Evolutionary conservation across 2,797 vertebrate species (phyloP).

Genomic region (Dallia pectoralis): DNA sequence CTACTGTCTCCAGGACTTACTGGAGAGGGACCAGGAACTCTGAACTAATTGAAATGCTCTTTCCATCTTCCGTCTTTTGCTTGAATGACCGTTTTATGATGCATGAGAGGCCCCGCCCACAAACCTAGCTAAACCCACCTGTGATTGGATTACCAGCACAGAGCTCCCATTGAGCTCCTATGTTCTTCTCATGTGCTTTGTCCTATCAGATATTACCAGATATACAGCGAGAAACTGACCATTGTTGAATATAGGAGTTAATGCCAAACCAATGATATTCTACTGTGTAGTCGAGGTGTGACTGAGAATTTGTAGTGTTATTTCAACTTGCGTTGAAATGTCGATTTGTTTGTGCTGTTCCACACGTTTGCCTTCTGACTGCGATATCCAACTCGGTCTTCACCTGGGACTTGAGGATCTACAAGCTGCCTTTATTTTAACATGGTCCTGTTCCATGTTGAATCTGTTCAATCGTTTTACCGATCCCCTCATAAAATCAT

Average conservation of each 20-base stretch:
- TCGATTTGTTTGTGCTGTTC: slow-evolving; percentile 48
- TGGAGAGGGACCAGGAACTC: slow-evolving; percentile 60
- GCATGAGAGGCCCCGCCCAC: slow-evolving; percentile 4
- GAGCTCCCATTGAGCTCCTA: too few species aligned
- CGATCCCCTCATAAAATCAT: slow-evolving; percentile 51
- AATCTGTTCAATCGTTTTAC: slow-evolving; percentile 22
- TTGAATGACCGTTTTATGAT: slow-evolving; percentile 44
- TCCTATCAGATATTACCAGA: slow-evolving; percentile 36
- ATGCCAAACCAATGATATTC: slow-evolving; percentile 26
- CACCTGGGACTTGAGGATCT: slow-evolving; percentile 46
- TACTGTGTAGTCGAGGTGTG: slow-evolving; percentile 35
- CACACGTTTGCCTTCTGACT: slow-evolving; percentile 68
- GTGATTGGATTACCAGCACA: slow-evolving; percentile 50
- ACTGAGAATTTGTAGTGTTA: slow-evolving; percentile 30
- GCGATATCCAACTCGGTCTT: slow-evolving; percentile 43
- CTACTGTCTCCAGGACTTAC: slow-evolving; percentile 52
- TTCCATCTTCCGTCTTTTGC: slow-evolving; percentile 43
- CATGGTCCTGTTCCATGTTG: slow-evolving; percentile 68
- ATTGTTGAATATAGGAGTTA: slow-evolving; percentile 24
- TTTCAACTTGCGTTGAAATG: slow-evolving; percentile 45
- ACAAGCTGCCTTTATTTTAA: slow-evolving; percentile 76
- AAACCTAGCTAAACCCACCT: slow-evolving; percentile 61
- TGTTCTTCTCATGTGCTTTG: slow-evolving; percentile 47
- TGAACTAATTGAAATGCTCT: slow-evolving; percentile 44
- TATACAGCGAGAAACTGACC: slow-evolving; percentile 31